These are phyloP conservation scores for Globicephala melas DNA, from an alignment of 2,113 vertebrate species.

Conservation along the genomic window DNA sequence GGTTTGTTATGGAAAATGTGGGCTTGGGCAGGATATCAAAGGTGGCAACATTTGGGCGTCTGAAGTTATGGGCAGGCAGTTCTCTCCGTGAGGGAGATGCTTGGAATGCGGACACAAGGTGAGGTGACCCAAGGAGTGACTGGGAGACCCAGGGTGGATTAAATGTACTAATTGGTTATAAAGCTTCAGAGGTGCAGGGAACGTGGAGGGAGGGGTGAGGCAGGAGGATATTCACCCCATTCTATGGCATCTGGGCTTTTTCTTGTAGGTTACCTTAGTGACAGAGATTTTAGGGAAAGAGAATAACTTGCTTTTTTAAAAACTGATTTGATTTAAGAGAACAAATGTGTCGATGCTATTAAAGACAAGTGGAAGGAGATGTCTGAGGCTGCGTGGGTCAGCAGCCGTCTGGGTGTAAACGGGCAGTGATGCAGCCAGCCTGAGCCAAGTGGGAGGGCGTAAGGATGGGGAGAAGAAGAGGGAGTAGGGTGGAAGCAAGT, in stretches of 20 bases:
- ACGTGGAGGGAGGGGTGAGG: accelerated
- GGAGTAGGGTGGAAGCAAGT: background rate
- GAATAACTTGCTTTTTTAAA: background rate
- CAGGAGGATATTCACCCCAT: accelerated
- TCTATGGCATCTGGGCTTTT: background rate
- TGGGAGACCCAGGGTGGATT: background rate
- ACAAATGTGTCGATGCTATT: accelerated
- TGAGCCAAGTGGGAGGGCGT: accelerated
- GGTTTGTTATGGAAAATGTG: background rate
- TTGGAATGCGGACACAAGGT: accelerated
- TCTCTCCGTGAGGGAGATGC: accelerated
- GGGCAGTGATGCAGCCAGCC: background rate
- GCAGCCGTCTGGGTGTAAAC: background rate
- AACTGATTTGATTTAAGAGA: background rate
- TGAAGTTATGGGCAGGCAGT: background rate
- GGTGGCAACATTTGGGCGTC: background rate
- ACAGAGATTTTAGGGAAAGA: background rate
- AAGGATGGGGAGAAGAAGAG: too few species aligned
- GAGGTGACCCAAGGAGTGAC: too few species aligned
- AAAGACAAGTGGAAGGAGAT: background rate
- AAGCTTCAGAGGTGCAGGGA: background rate
- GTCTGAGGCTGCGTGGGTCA: too few species aligned
- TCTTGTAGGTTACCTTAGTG: background rate
- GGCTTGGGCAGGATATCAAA: background rate
- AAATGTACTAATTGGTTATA: background rate